Evolutionary conservation across 1,140 invertebrate species (phyloP), one percentile per base, ranked within the genome.

Genomic region (Drosophila tristis): DNA sequence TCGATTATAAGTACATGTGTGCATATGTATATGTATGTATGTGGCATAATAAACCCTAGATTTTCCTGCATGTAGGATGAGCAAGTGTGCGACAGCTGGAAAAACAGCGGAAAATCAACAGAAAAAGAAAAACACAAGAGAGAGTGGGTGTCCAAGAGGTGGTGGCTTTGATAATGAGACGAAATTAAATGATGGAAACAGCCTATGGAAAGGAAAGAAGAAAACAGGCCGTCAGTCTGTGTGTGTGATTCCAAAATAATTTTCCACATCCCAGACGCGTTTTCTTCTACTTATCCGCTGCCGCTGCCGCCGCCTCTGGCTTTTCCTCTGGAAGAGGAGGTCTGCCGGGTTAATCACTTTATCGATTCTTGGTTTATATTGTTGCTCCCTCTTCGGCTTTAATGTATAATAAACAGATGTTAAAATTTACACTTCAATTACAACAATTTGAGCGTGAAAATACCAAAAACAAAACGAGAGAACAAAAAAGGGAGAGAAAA

Each of bases 351-450:
- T 81, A 86, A 85, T 86, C 81, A 81, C 66, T 78, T 85, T 86
- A 86, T 86, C 78, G 81, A 86, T 86, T 74, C 54, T 35, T 49
- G 51, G 35, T 1, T 39, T 39, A 65, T 74, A 58, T 67, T 63
- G 44, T 44, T 71, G 71, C 31, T 44, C 61, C 9, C 35, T 39
- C 35, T 39, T 55, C 49, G 72, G 50, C 45, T 61, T 85, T 78
- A 80, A 86, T 85, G 81, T 68, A 85, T 85, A 80, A 86, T 86
- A 86, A 86, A 74, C 81, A 86, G 81, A 74, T 87, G 81, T 74
- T 60, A 78, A 75, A 86, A 87, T 86, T 67, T 78, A 81, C 81
- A 86, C 81, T 81, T 78, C 74, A 86, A 86, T 86, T 81, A 86
- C 78, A 78, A 76, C 73, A 81, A 81, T 55, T 86, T 86, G 50